These are phyloP conservation scores for Orycteropus afer DNA, from an alignment of 2,113 vertebrate species.

Conservation along the genomic window DNA sequence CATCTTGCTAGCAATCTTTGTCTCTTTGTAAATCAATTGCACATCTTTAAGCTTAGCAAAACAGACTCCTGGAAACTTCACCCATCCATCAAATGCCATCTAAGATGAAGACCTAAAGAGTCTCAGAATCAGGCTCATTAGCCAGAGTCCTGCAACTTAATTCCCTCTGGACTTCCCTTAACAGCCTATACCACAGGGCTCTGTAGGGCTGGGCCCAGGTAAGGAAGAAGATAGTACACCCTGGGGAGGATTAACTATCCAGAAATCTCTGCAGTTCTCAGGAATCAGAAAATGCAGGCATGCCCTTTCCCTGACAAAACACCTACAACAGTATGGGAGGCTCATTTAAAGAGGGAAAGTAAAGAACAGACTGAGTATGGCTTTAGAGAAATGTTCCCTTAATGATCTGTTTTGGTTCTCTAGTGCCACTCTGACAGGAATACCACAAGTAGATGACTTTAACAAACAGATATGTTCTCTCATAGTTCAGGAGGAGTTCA, in stretches of 20 bases:
- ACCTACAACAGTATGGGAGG: not conserved
- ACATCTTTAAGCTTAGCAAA: slow-evolving; percentile 28
- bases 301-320: not conserved
- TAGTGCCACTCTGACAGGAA: too few relatives aligned
- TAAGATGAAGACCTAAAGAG: not conserved
- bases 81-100: slow-evolving; percentile 19
- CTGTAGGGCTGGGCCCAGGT: not conserved
- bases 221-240: not conserved
- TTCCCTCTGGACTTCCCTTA: slow-evolving; percentile 24
- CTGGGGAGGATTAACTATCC: not conserved
- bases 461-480: too few relatives aligned
- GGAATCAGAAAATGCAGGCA: not conserved
- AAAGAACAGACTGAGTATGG: not conserved
- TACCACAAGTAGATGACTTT: too few relatives aligned
- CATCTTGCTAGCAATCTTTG: slow-evolving; percentile 18
- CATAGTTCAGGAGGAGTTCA: too few relatives aligned
- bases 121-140: not conserved
- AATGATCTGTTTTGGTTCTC: too few relatives aligned
- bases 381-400: slow-evolving; percentile 33
- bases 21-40: slow-evolving; percentile 21
- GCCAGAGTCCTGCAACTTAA: slow-evolving; percentile 3
- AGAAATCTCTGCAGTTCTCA: not conserved
- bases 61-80: not conserved
- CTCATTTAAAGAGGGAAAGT: not conserved
- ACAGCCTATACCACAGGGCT: not conserved